A percentile compares a stretch with the other conserved stretches of the same genome.
These are phyloP conservation scores for Buceros bicornis DNA, from an alignment of 2,797 vertebrate genomes.

Conservation along the genomic window DNA sequence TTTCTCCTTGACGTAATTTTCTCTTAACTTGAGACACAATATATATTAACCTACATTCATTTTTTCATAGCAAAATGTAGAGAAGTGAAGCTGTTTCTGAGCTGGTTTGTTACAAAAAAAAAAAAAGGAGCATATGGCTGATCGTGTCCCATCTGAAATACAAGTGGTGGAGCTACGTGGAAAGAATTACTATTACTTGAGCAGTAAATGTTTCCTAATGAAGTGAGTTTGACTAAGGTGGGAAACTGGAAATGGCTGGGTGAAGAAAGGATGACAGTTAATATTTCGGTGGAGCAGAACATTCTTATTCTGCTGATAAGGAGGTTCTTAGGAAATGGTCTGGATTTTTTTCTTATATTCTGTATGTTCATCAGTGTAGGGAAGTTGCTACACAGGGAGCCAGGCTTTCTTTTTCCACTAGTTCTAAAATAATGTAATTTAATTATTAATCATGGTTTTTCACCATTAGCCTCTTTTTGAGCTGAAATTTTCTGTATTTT, in stretches of 20 bases:
- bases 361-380: not conserved
- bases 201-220: slow-evolving; percentile 56
- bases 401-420: not conserved
- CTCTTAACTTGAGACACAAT: slow-evolving; percentile 31
- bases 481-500: not conserved
- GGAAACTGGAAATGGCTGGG: slow-evolving; percentile 31
- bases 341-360: slow-evolving; percentile 29
- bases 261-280: slow-evolving; percentile 23
- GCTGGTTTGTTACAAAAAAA: slow-evolving; percentile 26
- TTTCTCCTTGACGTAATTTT: slow-evolving; percentile 41
- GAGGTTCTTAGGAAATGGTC: slow-evolving; percentile 36
- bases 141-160: slow-evolving; percentile 70
- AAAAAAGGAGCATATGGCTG: slow-evolving; percentile 63
- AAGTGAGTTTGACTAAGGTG: slow-evolving; percentile 59
- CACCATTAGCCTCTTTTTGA: not conserved
- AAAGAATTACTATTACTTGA: slow-evolving; percentile 51
- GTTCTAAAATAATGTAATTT: slow-evolving; percentile 28
- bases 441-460: slow-evolving; percentile 35
- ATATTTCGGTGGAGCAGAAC: slow-evolving; percentile 51
- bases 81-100: slow-evolving; percentile 41
- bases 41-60: slow-evolving; percentile 43
- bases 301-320: slow-evolving; percentile 55
- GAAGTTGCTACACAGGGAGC: not conserved
- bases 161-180: slow-evolving; percentile 57
- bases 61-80: slow-evolving; percentile 21